Conservation (phyloP, 2,797 vertebrate species). For the Taeniopygia guttata region DNA sequence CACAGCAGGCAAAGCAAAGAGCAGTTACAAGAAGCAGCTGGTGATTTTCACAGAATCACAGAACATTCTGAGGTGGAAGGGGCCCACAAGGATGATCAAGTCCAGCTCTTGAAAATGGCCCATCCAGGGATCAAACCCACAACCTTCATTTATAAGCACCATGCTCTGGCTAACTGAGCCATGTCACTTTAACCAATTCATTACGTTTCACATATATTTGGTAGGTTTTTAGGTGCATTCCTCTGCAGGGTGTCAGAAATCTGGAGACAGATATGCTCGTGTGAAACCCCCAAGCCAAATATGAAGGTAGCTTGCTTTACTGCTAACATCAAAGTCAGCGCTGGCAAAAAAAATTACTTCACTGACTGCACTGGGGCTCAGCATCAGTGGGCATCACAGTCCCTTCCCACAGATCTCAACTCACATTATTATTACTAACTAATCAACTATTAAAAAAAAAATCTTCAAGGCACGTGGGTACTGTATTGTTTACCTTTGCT, state of each 20-base stretch:
- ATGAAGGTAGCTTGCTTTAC: neutral
- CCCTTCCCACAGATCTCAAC: neutral
- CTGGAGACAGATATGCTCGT: neutral
- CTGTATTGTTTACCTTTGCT: neutral
- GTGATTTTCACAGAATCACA: neutral
- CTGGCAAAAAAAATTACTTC: neutral
- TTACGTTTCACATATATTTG: neutral
- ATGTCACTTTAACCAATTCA: neutral
- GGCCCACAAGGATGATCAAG: neutral
- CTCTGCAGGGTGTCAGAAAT: neutral
- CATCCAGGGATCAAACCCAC: neutral
- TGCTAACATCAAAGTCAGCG: neutral
- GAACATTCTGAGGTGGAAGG: neutral
- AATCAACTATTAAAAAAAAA: neutral
- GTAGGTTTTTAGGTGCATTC: neutral
- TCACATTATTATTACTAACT: neutral
- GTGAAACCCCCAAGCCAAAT: neutral
- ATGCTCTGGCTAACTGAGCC: neutral
- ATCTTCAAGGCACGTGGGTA: accelerated
- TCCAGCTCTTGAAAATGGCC: neutral
- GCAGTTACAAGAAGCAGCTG: neutral
- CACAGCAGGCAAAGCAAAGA: neutral
- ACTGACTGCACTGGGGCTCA: neutral
- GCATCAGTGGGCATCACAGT: neutral
- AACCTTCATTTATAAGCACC: neutral